Evolutionary conservation across 2,888 invertebrate species (phyloP), one percentile per base, ranked within the genome.

Genomic region (Octonoba sinensis): DNA sequence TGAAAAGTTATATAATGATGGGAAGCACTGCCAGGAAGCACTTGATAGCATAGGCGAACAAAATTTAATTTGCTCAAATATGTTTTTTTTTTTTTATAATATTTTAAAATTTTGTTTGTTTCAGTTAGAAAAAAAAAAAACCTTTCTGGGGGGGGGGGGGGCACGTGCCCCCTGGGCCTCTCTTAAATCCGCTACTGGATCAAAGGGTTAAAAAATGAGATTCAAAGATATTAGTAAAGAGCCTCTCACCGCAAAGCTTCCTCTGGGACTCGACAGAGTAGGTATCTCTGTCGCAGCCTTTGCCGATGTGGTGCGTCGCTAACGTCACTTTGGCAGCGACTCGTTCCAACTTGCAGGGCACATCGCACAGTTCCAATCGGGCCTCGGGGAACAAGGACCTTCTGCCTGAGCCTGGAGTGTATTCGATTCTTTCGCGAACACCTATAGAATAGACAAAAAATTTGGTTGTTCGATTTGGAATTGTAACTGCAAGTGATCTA

Each of bases 211-310:
- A 36, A 36, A 27, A 27, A 27, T 27, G 27, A 27, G 3, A 27
- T 27, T 27, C 27, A 27, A 27, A 27, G 6, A 6, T 6, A 27
- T 27, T 6, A 6, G 6, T 3, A 36, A 36, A 11, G 36, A 11
- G 36, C 1, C 47, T 87, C 90, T 88, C 87, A 91, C 91, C 96
- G 89, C 96, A 96, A 8, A 96, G 91, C 88, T 94, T 94, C 83
- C 94, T 90, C 89, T 96, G 96, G 22, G 94, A 93, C 86, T 93
- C 93, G 67, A 96, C 93, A 54, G 94, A 93, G 89, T 96, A 96
- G 0, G 96, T 96, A 88, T 98, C 98, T 4, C 97, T 91, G 89
- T 98, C 98, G 90, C 99, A 99, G 87, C 97, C 97, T 88, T 96
- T 95, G 85, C 96, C 97, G 84, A 97, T 96, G 88, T 97, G 95